phyloP scores from a whole-genome alignment of 2,797 vertebrate species.

The Hyperoplus lanceolatus region DNA sequence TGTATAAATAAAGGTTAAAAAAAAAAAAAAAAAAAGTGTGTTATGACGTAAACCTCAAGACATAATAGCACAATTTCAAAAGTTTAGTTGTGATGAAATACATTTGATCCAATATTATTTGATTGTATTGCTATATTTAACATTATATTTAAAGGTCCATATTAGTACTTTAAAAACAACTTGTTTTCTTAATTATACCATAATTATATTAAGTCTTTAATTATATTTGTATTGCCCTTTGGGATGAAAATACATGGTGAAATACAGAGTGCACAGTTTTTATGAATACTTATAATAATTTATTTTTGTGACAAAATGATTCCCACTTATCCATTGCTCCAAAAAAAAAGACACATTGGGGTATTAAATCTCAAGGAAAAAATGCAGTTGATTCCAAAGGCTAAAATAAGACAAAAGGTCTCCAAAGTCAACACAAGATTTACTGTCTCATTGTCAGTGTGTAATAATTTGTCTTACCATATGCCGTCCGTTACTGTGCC shows the following conservation, averaged over 20 bases:
- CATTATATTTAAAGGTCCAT: neutral
- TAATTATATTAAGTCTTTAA: neutral
- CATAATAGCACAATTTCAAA: slow-evolving; percentile 11
- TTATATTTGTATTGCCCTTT: neutral
- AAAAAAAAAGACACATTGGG: neutral
- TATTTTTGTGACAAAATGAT: slow-evolving; percentile 13
- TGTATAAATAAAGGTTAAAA: too few species aligned
- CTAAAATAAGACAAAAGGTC: slow-evolving; percentile 15
- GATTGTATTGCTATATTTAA: neutral
- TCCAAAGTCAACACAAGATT: slow-evolving; percentile 44
- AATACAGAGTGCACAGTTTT: neutral
- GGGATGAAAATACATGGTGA: neutral
- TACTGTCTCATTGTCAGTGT: slow-evolving; percentile 50
- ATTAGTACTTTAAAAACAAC: neutral
- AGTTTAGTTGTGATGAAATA: neutral
- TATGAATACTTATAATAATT: neutral
- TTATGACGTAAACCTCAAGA: neutral
- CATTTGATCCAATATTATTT: neutral
- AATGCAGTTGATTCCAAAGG: slow-evolving; percentile 2
- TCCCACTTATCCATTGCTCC: slow-evolving; percentile 5
- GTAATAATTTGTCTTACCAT: slow-evolving; percentile 70
- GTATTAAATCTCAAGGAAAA: slow-evolving; percentile 21
- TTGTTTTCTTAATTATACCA: neutral
- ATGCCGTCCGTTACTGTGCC: slow-evolving; percentile 48
- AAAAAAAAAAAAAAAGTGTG: too few species aligned